These are phyloP conservation scores for Urophycis tenuis DNA, from an alignment of 2,797 vertebrate species.

Conservation along the genomic window DNA sequence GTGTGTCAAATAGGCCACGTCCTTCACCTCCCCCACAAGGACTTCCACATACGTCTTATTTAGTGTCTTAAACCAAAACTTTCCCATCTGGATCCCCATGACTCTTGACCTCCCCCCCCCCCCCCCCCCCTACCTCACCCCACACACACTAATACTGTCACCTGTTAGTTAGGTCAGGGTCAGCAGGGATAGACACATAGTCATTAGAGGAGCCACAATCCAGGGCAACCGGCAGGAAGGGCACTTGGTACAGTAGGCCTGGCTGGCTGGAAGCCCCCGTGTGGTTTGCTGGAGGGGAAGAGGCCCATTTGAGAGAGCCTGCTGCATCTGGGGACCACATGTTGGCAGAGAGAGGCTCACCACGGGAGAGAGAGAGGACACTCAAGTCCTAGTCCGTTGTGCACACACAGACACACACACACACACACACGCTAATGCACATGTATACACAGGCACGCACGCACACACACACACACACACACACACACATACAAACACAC, in stretches of 20 bases:
- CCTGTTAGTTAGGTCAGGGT: conserved; percentile 57
- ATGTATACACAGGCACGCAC: conserved; percentile 34
- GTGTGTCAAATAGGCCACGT: neutral
- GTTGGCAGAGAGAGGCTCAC: conserved; percentile 50
- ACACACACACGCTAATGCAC: no score
- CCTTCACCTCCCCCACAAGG: neutral
- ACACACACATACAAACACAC: no score
- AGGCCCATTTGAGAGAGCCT: conserved; percentile 44
- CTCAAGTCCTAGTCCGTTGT: conserved; percentile 29
- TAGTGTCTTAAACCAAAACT: conserved; percentile 12
- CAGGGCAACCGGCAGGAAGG: conserved; percentile 25
- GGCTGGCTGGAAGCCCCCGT: conserved; percentile 57
- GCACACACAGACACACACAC: conserved; percentile 29
- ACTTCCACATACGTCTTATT: neutral
- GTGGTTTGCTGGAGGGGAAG: conserved; percentile 54
- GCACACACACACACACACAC: neutral
- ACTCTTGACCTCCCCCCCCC: neutral
- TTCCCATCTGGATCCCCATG: conserved; percentile 17
- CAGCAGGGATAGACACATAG: conserved; percentile 31
- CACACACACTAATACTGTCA: conserved; percentile 36
- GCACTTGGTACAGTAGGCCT: conserved; percentile 44
- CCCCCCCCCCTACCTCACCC: neutral
- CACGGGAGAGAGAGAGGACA: conserved; percentile 37
- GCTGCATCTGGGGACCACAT: conserved; percentile 61
- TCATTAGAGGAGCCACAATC: conserved; percentile 50